Conservation (phyloP, 2,113 vertebrate genomes). For the Syngnathus floridae region DNA sequence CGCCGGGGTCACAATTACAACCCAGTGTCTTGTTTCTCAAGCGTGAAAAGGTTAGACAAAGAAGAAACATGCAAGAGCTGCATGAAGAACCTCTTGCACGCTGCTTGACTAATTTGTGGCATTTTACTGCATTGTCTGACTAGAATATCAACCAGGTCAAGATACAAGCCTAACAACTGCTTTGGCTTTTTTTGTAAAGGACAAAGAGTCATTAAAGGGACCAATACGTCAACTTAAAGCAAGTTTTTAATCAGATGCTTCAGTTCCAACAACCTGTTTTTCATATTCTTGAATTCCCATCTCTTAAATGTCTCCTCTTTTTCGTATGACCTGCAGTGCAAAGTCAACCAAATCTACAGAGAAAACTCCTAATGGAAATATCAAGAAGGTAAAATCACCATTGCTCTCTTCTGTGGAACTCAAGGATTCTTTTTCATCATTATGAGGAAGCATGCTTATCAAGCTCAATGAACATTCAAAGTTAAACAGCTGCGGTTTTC, state of each 20-base stretch:
- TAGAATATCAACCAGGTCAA: conserved; percentile 16
- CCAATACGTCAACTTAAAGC: conserved; percentile 8
- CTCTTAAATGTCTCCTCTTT: conserved; percentile 1
- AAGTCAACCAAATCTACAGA: conserved; percentile 32
- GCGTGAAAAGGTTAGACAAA: conserved; percentile 33
- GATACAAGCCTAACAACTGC: conserved; percentile 6
- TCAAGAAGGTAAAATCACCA: conserved; percentile 49
- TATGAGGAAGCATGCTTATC: not conserved
- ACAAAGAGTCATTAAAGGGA: not conserved
- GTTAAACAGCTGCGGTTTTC: not conserved
- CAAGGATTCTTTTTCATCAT: not conserved
- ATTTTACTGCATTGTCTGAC: conserved; percentile 12
- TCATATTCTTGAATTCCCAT: not conserved
- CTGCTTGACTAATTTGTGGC: conserved; percentile 12
- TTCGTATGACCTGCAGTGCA: conserved; percentile 21
- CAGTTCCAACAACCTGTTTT: not conserved
- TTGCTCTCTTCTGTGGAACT: not conserved
- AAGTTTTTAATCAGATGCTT: no score
- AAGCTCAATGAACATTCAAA: not conserved
- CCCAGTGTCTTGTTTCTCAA: conserved; percentile 11
- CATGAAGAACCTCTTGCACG: conserved; percentile 10
- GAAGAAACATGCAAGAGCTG: conserved; percentile 17
- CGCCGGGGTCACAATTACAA: conserved; percentile 9
- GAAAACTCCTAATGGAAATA: conserved; percentile 30
- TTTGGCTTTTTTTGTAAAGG: conserved; percentile 7